Conservation (phyloP, 2,113 vertebrate species). For the Oceanites oceanicus region DNA sequence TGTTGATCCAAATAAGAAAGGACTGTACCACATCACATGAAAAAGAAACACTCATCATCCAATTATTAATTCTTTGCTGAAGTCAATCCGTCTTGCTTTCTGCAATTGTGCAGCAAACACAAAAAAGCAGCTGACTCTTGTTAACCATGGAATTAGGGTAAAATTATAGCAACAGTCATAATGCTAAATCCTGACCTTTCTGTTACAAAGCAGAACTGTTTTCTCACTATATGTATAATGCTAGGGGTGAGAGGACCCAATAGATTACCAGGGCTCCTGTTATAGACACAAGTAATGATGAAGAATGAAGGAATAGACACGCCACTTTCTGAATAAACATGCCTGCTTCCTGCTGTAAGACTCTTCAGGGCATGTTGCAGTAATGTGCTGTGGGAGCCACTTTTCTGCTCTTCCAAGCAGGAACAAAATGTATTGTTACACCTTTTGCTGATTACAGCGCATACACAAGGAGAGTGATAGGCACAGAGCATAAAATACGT, state of each 20-base stretch:
- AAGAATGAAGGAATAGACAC: background rate
- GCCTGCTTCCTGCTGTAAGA: background rate
- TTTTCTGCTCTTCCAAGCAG: constrained; percentile 35
- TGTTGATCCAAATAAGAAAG: constrained; percentile 40
- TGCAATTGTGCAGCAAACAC: background rate
- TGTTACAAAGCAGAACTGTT: background rate
- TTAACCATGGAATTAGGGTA: background rate
- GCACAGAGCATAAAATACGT: background rate
- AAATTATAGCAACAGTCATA: background rate
- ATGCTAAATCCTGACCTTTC: background rate
- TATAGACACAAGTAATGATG: background rate
- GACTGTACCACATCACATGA: background rate
- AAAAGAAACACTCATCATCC: background rate
- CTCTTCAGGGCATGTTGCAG: background rate
- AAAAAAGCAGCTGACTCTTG: background rate
- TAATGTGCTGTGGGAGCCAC: background rate
- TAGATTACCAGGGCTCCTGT: background rate
- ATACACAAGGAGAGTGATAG: background rate
- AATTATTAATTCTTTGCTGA: constrained; percentile 16
- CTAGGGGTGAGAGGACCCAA: background rate
- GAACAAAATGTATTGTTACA: background rate
- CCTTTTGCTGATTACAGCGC: background rate
- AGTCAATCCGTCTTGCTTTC: background rate
- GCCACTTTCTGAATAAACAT: background rate
- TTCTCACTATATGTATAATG: background rate